Base-by-base conservation (phyloP, 2,888 invertebrate species). In the Hemithea aestivaria region DNA sequence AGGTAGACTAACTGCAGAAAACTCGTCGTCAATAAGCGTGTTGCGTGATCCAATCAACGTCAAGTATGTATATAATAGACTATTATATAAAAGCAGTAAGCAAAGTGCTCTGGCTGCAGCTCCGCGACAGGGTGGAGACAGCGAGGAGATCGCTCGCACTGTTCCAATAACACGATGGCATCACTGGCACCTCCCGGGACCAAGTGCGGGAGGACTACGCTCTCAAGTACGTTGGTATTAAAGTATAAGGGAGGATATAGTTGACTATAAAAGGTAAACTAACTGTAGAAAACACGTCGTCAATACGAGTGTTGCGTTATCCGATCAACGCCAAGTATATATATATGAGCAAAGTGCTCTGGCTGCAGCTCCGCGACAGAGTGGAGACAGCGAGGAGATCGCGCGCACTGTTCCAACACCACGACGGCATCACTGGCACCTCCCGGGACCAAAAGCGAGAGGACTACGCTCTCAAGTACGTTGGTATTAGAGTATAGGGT, bases 101-200 rank as follows among this genome's bases (percentile, higher is more conserved):
- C 42, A 80, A 89, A 34, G 63, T 89, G 0, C 68, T 80, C 54
- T 74, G 82, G n/a, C 59, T 88, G n/a, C 87, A 79, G 41, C 67
- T 87, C 9, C 71, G 83, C 2, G 87, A 87, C 63, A 64, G 85
- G 51, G 82, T 92, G 41, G 81, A 89, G 41, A 72, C 74, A 26
- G 96, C 98, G 7, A 89, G 99, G 20, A 88, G 94, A 32, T 90
- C 92, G 55, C 90, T 98, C 12, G 89, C 94, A 0, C 88, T 99
- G 41, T 99, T 99, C 87, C 99, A 99, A 76, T 99, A 99, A 78
- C 99, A 99, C 78, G 99, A 99, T 79, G 99, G 94, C 10, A 92
- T 99, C 53, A 96, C 98, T 0, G 99, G 99, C 35, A 99, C 99
- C 0, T 93, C 96, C 0, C 93, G 95, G 60, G 95, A 96, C 63